Base-by-base conservation (phyloP, 1,140 invertebrate species). In the Ceratoteleas bidentatus region DNA sequence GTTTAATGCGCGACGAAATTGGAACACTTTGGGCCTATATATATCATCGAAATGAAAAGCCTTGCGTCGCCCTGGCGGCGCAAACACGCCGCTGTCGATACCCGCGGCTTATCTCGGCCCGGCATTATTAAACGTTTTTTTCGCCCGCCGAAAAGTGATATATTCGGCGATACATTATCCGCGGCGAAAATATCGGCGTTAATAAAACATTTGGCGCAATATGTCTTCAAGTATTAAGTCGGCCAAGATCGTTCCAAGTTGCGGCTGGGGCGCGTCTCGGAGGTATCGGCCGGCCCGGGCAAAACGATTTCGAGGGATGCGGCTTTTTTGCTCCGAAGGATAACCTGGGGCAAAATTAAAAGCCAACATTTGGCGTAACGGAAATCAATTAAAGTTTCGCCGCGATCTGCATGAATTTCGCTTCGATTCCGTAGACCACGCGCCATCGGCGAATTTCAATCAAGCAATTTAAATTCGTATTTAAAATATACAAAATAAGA, bases 301-400 rank as follows among this genome's bases (percentile, higher is more conserved):
- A 69, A 83, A 76, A 66, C 72, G 66, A 83, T 79, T 79, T 73
- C 66, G 38, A 56, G 65, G 66, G 56, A 73, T 60, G 70, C 43
- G 73, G 24, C 79, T 79, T 82, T 72, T 72, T 24, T 32, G 47
- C 56, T 53, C 61, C 49, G 43, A 76, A 50, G 64, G 80, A 74
- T 78, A 69, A 69, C 80, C 65, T 43, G 52, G 47, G 16, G 57
- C 24, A 61, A 83, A 83, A 83, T 83, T 74, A 78, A 83, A 83
- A 83, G 74, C 74, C 74, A 83, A 83, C 80, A 83, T 83, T 83
- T 65, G 69, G 80, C 52, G 74, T 65, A 78, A 78, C 68, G 74
- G 74, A 78, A 83, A 83, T 77, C 74, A 83, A 83, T 83, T 83
- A 78, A 77, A 83, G 74, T 83, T 83, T 77, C 45, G 64, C 62